Evolutionary conservation across 2,888 invertebrate genomes (phyloP).

Genomic region (Cerceris ruficornis): DNA sequence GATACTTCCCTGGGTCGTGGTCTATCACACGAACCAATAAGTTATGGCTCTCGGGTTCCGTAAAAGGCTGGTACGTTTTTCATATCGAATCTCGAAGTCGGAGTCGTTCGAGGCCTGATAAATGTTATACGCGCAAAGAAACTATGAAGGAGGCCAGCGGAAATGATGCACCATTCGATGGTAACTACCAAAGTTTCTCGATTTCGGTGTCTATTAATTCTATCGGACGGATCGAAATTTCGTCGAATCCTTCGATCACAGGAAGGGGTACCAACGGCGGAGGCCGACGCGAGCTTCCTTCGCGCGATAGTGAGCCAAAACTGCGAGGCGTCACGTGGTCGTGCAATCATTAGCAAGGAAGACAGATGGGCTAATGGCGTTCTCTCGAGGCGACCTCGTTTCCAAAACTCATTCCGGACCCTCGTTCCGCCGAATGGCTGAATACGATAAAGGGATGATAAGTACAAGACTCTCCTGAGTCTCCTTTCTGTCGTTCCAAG

Average conservation of each 20-base stretch:
- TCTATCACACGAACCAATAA: conserved; percentile 58
- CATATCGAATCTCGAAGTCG: conserved; percentile 32
- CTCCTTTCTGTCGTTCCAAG: conserved; percentile 19
- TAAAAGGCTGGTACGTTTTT: conserved; percentile 27
- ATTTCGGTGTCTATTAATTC: conserved; percentile 48
- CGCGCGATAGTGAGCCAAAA: conserved; percentile 30
- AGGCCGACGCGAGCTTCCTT: conserved; percentile 15
- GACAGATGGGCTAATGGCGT: conserved; percentile 75
- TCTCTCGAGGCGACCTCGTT: conserved; percentile 55
- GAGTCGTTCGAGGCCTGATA: conserved; percentile 30
- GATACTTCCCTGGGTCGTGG: conserved; percentile 44
- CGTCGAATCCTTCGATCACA: conserved; percentile 9
- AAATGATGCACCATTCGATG: conserved; percentile 27
- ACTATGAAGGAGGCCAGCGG: conserved; percentile 28
- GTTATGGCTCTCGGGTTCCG: conserved; percentile 46
- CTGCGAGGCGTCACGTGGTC: conserved; percentile 65
- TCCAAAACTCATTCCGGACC: conserved; percentile 56
- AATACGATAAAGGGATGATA: conserved; percentile 50
- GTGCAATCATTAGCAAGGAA: conserved; percentile 74
- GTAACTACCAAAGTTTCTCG: conserved; percentile 41
- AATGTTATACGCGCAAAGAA: conserved; percentile 43
- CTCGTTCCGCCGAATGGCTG: conserved; percentile 41
- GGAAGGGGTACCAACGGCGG: conserved; percentile 25
- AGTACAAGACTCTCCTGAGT: conserved; percentile 26
- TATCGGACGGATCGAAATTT: conserved; percentile 38